Base-by-base conservation (phyloP, 1,140 invertebrate species). In the Ips typographus region DNA sequence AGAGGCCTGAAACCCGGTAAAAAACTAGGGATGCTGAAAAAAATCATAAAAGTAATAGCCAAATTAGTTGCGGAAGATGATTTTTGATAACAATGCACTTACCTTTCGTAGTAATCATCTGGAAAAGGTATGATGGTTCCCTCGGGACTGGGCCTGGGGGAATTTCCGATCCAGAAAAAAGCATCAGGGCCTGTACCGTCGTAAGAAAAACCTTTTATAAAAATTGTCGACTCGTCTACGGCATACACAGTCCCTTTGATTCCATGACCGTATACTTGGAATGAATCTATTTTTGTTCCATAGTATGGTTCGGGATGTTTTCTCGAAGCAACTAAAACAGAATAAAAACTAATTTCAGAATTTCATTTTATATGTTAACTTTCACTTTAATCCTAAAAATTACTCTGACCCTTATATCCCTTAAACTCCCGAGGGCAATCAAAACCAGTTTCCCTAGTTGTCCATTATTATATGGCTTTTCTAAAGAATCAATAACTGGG, bases 81-180 rank as follows among this genome's bases (percentile, higher is more conserved):
- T 47, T 47, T 47, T 5, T 47, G 44, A 5, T n/a, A 49, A 49
- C 44, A 8, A 3, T 49, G 36, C 5, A 53, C 84, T 85, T 81
- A 91, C 91, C 85, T 87, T 74, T 87, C 88, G 40, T 82, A 81
- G 77, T 90, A 91, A 74, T 92, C 89, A 75, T 94, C 91, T 41
- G 93, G 93, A 80, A 94, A 94, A 0, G 93, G 92, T 76, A 96
- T 89, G 22, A 93, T 87, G 55, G 87, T 89, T 58, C 93, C 94
- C 7, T 90, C 88, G 2, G 91, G 91, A 69, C 87, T 89, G 1
- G 93, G 93, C 57, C 87, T 82, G 0, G 86, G 81, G 1, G 88
- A 88, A 75, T 91, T 92, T 2, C 93, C 93, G 37, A 92, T 90
- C 93, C 92, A 95, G 82, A 96, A 95, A 81, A 88, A 94, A 2